Percentiles rank a stretch among this genome's conserved stretches.
These are phyloP conservation scores for Gastrophryne carolinensis DNA, from an alignment of 2,797 vertebrate genomes.

Conservation along the genomic window DNA sequence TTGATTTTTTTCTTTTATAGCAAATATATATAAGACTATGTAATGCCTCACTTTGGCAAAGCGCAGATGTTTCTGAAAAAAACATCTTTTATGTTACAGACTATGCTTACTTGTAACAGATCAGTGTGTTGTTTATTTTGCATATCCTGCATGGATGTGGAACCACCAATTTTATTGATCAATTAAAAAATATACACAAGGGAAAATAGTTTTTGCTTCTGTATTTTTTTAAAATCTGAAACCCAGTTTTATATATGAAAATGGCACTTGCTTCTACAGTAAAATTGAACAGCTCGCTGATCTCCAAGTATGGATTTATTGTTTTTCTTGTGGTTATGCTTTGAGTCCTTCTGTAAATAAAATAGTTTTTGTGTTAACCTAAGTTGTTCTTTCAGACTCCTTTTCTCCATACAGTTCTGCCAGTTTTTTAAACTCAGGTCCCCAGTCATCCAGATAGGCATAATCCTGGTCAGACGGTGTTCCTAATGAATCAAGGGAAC, in stretches of 20 bases:
- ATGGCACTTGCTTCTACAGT: constrained; percentile 80
- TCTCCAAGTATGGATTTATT: constrained; percentile 68
- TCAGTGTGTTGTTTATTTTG: constrained; percentile 3
- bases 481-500: constrained; percentile 85
- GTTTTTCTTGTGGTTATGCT: constrained; percentile 55
- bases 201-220: constrained; percentile 82
- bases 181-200: constrained; percentile 96
- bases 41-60: not conserved
- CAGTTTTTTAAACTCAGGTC: constrained; percentile 90
- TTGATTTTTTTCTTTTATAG: too few species aligned
- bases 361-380: constrained; percentile 64
- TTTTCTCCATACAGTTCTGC: constrained; percentile 91
- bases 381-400: constrained; percentile 86
- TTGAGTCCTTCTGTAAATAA: constrained; percentile 60
- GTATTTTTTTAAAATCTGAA: constrained; percentile 77
- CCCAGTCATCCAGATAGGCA: constrained; percentile 91
- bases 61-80: not conserved
- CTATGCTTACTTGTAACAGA: constrained; percentile 30
- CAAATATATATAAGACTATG: too few species aligned
- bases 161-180: constrained; percentile 90
- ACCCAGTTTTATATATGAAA: constrained; percentile 80
- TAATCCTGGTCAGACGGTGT: constrained; percentile 91
- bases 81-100: too few species aligned
- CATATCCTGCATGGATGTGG: constrained; percentile 64
- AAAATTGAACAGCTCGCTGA: constrained; percentile 72